Evolutionary conservation across 37 sponge, comb jelly and placozoan genomes (phyloP).

Genomic region (Cliona cf. orientalis): DNA sequence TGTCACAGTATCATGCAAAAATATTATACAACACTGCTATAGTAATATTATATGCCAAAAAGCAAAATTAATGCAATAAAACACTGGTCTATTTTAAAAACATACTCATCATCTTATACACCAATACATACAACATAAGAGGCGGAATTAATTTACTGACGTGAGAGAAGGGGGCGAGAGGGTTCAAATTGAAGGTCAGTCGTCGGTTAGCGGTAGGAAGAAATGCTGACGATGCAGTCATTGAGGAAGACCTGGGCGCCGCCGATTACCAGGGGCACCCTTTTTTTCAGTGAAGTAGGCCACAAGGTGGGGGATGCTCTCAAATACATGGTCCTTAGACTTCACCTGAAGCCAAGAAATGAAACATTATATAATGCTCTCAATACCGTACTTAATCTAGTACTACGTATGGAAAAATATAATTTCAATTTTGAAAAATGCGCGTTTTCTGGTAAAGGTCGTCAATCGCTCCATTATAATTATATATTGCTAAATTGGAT

Average conservation of each 20-base stretch:
- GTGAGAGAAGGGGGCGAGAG: not conserved
- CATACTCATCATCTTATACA: not conserved
- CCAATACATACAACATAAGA: not conserved
- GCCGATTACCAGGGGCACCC: conserved; percentile 59
- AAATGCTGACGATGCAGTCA: conserved; percentile 51
- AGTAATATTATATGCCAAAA: too few species aligned
- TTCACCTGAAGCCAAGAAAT: conserved; percentile 66
- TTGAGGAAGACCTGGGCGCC: conserved; percentile 63
- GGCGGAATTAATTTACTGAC: not conserved
- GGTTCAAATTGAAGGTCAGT: not conserved
- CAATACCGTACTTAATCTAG: too few species aligned
- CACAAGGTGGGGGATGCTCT: conserved; percentile 77
- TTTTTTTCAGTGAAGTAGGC: conserved; percentile 49
- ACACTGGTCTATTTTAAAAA: too few species aligned
- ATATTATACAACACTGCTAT: too few species aligned
- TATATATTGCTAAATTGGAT: too few species aligned
- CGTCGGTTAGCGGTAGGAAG: not conserved
- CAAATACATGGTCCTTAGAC: conserved; percentile 77
- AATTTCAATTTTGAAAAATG: too few species aligned
- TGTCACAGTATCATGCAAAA: too few species aligned
- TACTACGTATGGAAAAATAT: too few species aligned
- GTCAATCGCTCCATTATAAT: too few species aligned
- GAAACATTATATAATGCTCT: too few species aligned
- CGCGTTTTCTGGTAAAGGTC: not conserved
- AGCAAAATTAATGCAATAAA: too few species aligned